Evolutionary conservation across 2,888 invertebrate species (phyloP).

Genomic region (Platycheirus rosarum): DNA sequence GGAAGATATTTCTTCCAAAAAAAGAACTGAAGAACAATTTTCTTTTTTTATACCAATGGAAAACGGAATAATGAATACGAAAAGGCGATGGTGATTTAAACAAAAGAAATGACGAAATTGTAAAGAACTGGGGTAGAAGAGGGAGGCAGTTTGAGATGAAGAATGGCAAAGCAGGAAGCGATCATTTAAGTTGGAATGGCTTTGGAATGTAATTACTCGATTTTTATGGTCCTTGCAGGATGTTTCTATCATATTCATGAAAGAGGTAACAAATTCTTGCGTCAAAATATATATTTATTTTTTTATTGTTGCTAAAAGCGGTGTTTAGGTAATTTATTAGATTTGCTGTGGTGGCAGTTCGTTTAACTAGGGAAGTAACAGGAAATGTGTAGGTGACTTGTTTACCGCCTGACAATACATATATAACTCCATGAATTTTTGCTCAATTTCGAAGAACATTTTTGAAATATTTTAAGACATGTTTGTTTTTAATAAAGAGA

Average conservation of each 20-base stretch:
- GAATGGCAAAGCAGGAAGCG: slow-evolving; percentile 38
- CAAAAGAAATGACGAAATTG: slow-evolving; percentile 16
- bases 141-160: slow-evolving; percentile 10
- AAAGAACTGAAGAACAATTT: slow-evolving; percentile 58
- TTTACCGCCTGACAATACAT: no score
- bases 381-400: no score
- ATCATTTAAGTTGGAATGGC: slow-evolving; percentile 55
- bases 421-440: no score
- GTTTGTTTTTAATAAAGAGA: no score
- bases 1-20: slow-evolving; percentile 8
- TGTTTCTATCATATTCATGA: slow-evolving; percentile 14
- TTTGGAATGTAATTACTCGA: slow-evolving; percentile 69
- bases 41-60: slow-evolving; percentile 60
- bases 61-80: slow-evolving; percentile 58
- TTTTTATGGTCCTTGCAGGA: slow-evolving; percentile 60
- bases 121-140: neutral
- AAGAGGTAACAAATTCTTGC: no score
- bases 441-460: no score
- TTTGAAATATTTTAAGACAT: no score
- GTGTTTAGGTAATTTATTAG: no score
- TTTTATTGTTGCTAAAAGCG: no score
- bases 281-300: no score
- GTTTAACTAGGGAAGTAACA: no score
- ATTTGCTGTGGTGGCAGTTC: no score
- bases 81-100: slow-evolving; percentile 15